Evolutionary conservation across 2,797 vertebrate genomes (phyloP).

Genomic region (Cyclura pinguis): DNA sequence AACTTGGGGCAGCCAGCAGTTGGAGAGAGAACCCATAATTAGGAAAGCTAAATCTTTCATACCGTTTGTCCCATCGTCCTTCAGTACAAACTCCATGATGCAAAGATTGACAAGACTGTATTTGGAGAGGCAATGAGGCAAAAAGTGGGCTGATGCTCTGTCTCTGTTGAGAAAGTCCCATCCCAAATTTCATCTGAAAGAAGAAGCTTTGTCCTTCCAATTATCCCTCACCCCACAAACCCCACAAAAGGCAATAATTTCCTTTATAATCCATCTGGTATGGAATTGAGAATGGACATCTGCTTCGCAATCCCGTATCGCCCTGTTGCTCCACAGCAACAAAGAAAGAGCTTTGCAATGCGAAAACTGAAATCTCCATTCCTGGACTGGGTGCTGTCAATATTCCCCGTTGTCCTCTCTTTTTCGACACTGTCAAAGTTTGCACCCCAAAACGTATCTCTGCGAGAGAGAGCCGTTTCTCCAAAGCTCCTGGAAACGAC

Average conservation of each 20-base stretch:
- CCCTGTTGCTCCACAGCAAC: background rate
- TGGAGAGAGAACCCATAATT: background rate
- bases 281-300: background rate
- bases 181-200: background rate
- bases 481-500: conserved; percentile 24
- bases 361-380: conserved; percentile 53
- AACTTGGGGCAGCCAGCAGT: fast-evolving
- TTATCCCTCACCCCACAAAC: background rate
- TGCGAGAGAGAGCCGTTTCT: background rate
- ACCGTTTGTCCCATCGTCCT: fast-evolving
- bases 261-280: too few species aligned
- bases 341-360: background rate
- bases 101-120: too few species aligned
- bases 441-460: background rate
- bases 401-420: background rate
- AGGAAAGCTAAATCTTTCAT: background rate
- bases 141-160: background rate
- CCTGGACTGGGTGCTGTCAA: conserved; percentile 6
- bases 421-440: background rate
- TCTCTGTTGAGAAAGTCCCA: conserved; percentile 23
- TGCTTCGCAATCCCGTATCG: background rate
- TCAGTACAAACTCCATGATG: fast-evolving
- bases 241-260: too few species aligned
- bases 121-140: background rate
- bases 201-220: background rate